A percentile compares a stretch with the other conserved stretches of the same genome.
Evolutionary conservation across 2,113 vertebrate genomes (phyloP).

Genomic region (Pseudorhombus dupliciocellatus): DNA sequence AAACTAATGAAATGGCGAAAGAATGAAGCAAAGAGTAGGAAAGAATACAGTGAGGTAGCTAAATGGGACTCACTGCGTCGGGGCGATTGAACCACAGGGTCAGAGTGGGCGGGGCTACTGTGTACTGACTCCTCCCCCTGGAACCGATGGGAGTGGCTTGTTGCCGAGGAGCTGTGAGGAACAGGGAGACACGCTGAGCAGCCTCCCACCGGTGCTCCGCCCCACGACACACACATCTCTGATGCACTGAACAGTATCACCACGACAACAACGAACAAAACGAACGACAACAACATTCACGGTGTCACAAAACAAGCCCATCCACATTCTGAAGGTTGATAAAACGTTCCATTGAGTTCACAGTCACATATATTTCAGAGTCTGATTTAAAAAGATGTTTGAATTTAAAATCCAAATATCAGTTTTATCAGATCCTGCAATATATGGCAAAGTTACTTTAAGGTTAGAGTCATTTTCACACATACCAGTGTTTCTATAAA

Average conservation of each 20-base stretch:
- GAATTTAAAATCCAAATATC: background rate
- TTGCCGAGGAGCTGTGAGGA: constrained; percentile 85
- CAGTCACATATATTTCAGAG: constrained; percentile 67
- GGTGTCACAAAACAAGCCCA: constrained; percentile 68
- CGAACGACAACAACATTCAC: constrained; percentile 62
- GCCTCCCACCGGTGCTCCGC: constrained; percentile 75
- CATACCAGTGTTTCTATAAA: constrained; percentile 4
- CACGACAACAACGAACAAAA: constrained; percentile 62
- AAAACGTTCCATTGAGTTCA: constrained; percentile 42
- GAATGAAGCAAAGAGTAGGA: background rate
- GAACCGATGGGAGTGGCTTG: constrained; percentile 75
- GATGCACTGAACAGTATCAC: constrained; percentile 73
- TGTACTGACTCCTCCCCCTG: constrained; percentile 81
- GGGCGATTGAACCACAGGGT: constrained; percentile 78
- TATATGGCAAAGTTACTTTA: constrained; percentile 50
- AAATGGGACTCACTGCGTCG: constrained; percentile 80
- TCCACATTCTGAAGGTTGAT: constrained; percentile 48
- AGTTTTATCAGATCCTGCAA: constrained; percentile 49
- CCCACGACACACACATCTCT: constrained; percentile 80
- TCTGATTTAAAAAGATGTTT: constrained; percentile 19
- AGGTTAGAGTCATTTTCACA: constrained; percentile 1
- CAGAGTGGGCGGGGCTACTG: constrained; percentile 77
- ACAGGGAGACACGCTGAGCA: constrained; percentile 85
- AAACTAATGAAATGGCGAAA: background rate
- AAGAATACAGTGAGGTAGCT: background rate